Evolutionary conservation across 2,113 vertebrate genomes (phyloP), one percentile per base, ranked within the genome.

Genomic region (Protomyctophum bolini): DNA sequence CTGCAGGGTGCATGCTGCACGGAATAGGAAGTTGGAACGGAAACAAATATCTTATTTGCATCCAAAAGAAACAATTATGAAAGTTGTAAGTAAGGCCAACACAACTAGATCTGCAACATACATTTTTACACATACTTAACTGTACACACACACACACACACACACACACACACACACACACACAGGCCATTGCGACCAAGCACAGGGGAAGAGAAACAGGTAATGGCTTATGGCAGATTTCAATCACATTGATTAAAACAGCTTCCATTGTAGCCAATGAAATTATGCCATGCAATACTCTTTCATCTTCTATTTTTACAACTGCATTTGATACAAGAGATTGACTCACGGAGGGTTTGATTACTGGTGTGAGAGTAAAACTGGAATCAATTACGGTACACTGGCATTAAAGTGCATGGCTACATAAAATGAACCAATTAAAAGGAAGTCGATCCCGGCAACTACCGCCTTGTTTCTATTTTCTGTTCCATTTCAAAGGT

Each of bases 221-320:
- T 73, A 78, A 68, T 67, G 58, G 15, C 9, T 75, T 41, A 12
- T 82, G 79, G 81, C 74, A 71, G 65, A 45, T 49, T 46, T 68
- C 72, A 78, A 78, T 85, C 66, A 76, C 55, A 76, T 55, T 71
- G 55, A 76, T 67, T 56, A 70, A 78, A 83, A 83, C 62, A 70
- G 46, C 33, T 41, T 52, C 61, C 10, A 58, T 79, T 50, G 61
- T 65, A 72, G 66, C 47, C 58, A 77, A 67, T 80, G 62, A 70
- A 75, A 73, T 76, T 58, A 28, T 66, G 63, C 6, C 29, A 52
- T 58, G 56, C 54, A 55, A 66, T 68, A 69, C 61, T 57, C 52
- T 11, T 47, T 11, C 10, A 63, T 68, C 57, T 70, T 65, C 47
- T 79, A 65, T 73, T 79, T 87, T 80, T 62, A 72, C 68, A 74